phyloP scores from a whole-genome alignment of 2,888 invertebrate species.

The Spodoptera littoralis region DNA sequence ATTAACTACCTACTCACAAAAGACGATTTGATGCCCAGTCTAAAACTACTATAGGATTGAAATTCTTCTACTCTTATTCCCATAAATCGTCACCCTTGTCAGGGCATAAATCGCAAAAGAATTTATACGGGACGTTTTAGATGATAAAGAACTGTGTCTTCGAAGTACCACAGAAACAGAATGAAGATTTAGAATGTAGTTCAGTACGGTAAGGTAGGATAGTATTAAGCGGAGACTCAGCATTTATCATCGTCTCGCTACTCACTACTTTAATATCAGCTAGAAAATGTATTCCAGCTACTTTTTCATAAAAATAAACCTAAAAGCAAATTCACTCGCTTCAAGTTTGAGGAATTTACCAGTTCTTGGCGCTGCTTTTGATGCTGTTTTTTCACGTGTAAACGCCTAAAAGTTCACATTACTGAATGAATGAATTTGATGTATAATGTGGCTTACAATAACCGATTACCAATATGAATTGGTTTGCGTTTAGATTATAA shows the following conservation, averaged over 20 bases:
- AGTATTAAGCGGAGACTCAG: constrained; percentile 26
- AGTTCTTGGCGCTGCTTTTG: not conserved
- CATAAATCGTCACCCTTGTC: constrained; percentile 57
- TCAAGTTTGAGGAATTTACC: not conserved
- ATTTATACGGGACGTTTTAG: constrained; percentile 50
- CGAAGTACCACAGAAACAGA: constrained; percentile 31
- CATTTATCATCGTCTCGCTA: constrained; percentile 21
- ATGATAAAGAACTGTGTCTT: constrained; percentile 50
- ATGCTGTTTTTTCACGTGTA: not conserved
- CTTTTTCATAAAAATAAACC: constrained; percentile 5
- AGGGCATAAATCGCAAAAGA: constrained; percentile 50
- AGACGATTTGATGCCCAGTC: constrained; percentile 10
- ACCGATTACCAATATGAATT: too few relatives aligned
- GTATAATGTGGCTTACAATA: too few relatives aligned
- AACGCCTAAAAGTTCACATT: not conserved
- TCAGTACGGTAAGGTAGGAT: constrained; percentile 24
- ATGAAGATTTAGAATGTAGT: constrained; percentile 45
- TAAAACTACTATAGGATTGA: constrained; percentile 29
- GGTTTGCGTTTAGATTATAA: too few relatives aligned
- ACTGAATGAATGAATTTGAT: not conserved
- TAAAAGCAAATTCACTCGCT: not conserved
- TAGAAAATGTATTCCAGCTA: constrained; percentile 19
- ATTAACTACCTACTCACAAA: not conserved
- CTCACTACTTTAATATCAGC: constrained; percentile 10
- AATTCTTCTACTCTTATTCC: constrained; percentile 44